These are phyloP conservation scores for Galerucella pusilla DNA, from an alignment of 2,888 invertebrate species.

Conservation along the genomic window DNA sequence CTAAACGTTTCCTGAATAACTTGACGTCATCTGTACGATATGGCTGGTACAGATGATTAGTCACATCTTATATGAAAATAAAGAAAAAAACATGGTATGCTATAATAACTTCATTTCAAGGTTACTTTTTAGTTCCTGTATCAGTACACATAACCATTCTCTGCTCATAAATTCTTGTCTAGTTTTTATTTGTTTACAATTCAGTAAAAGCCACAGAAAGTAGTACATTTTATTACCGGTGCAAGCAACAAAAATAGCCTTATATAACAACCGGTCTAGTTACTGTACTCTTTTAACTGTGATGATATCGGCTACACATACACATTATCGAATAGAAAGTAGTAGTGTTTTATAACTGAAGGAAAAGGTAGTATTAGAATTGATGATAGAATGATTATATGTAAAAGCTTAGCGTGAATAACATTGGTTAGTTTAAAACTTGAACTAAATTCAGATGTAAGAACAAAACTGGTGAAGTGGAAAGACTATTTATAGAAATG, in stretches of 20 bases:
- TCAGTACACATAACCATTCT: neutral
- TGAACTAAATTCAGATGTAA: neutral
- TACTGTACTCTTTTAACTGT: conserved; percentile 6
- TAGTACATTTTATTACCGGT: neutral
- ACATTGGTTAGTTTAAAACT: no score
- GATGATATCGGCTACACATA: neutral
- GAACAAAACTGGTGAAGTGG: neutral
- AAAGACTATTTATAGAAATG: neutral
- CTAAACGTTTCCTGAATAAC: no score
- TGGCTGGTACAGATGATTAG: no score
- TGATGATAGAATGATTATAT: no score
- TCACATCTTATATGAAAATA: no score
- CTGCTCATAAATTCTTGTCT: neutral
- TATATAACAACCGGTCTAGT: conserved; percentile 22
- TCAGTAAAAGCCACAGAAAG: neutral
- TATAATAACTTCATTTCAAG: neutral
- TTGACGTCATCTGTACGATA: no score
- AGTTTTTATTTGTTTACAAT: neutral
- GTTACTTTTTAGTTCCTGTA: neutral
- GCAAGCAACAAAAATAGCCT: conserved; percentile 4
- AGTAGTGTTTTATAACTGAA: neutral
- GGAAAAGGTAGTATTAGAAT: neutral
- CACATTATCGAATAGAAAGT: conserved; percentile 12
- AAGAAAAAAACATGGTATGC: no score
- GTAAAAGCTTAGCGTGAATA: no score